A percentile compares a stretch with the other conserved stretches of the same genome.
Conservation (phyloP, 2,797 vertebrate species). For the Clarias fuscus region DNA sequence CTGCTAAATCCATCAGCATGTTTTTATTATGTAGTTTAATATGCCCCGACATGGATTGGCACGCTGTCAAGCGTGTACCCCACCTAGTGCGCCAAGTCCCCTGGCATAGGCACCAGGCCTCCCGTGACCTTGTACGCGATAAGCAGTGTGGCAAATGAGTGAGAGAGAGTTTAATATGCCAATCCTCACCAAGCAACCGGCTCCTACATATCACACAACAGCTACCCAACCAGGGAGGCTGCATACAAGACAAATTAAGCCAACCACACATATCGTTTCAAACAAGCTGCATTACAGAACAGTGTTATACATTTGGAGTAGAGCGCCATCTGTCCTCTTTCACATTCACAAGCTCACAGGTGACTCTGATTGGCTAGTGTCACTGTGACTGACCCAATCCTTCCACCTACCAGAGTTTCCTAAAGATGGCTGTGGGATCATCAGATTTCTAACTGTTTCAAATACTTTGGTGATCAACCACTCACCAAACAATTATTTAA, state of each 20-base stretch:
- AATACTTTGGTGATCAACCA: neutral
- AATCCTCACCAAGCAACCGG: neutral
- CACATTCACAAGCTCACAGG: neutral
- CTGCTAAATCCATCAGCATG: neutral
- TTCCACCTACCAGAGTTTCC: neutral
- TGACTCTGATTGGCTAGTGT: neutral
- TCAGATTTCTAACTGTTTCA: neutral
- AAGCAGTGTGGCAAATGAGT: too few species aligned
- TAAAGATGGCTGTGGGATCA: neutral
- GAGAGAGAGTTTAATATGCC: neutral
- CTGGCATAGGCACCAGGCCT: too few species aligned
- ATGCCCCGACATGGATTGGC: too few species aligned
- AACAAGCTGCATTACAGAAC: neutral
- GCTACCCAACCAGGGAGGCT: neutral
- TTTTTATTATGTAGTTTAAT: neutral
- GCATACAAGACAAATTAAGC: neutral
- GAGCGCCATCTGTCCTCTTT: neutral
- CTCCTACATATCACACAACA: neutral
- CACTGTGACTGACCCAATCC: neutral
- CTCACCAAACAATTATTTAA: neutral
- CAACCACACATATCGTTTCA: neutral
- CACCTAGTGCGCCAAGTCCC: too few species aligned
- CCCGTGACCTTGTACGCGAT: too few species aligned
- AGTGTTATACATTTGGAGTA: neutral
- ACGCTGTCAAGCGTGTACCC: too few species aligned